Base-by-base conservation (phyloP, 2,888 invertebrate genomes). In the Ophion obscuratus region DNA sequence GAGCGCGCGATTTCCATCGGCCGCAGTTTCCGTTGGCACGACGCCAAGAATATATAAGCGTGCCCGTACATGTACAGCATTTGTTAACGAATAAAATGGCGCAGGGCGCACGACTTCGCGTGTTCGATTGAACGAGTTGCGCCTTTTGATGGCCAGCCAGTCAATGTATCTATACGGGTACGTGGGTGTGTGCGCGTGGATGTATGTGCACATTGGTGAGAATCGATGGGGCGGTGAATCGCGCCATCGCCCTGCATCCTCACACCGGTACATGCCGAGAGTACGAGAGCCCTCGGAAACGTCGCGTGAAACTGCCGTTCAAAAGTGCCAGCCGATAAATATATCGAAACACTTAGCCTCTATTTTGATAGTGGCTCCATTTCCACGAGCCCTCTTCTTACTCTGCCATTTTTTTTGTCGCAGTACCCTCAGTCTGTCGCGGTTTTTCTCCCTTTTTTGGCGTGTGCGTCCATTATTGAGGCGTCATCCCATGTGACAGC, bases 271-370 rank as follows among this genome's bases (percentile, higher is more conserved):
- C 66, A 40, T 40, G 40, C 24, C 44, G 80, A 53, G 73, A 61
- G 64, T 36, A 71, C 44, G 66, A 74, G 73, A 68, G 70, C 83
- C 81, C 83, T 86, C 83, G 70, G 81, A 87, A 87, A 88, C 89
- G 87, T 88, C 83, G 71, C 59, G 76, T 74, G 85, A 86, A 89
- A 88, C 89, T 85, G 84, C 84, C 85, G 86, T 73, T 85, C 83
- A 83, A 47, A 89, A 90, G 90, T 91, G 90, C 89, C 88, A 90
- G 89, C 90, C 92, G 91, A 93, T 93, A 93, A 93, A 93, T 93
- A 47, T 47, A 93, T 92, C 91, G 90, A 92, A 92, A 93, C 92
- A 93, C 93, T 93, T 92, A 91, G 90, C 88, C 86, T 87, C 88
- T 92, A 89, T 92, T 92, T 92, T 93, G 88, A 90, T 90, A 91